A percentile compares a stretch with the other conserved stretches of the same genome.
These are phyloP conservation scores for Micromys minutus DNA, from an alignment of 2,113 vertebrate genomes.

Conservation along the genomic window DNA sequence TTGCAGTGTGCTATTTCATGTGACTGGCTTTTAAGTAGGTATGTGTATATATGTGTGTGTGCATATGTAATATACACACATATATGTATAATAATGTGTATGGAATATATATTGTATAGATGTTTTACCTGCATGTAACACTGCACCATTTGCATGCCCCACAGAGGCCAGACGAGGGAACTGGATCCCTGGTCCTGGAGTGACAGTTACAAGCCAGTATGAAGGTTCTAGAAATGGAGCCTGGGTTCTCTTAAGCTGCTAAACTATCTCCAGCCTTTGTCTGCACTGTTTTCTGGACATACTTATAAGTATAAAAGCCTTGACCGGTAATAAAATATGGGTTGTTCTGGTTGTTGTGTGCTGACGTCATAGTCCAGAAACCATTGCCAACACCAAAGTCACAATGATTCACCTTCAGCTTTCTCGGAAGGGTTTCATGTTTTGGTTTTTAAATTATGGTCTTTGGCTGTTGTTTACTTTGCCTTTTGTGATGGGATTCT, in stretches of 20 bases:
- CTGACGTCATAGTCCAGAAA: constrained; percentile 16
- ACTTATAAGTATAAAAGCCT: neutral
- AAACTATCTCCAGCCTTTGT: neutral
- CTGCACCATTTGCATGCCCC: neutral
- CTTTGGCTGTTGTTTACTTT: neutral
- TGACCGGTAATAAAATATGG: neutral
- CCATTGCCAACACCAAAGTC: neutral
- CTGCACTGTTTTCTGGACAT: neutral
- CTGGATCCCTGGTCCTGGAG: neutral
- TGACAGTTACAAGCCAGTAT: neutral
- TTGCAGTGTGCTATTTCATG: no score
- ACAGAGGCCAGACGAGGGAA: neutral
- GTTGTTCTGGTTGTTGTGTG: neutral
- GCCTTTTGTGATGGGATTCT: neutral
- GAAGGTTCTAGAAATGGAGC: neutral
- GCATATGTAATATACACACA: no score
- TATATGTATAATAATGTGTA: no score
- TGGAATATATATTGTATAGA: neutral
- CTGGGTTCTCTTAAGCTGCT: neutral
- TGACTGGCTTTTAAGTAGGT: neutral
- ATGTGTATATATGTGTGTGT: no score
- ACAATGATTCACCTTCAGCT: neutral
- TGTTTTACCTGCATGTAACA: neutral
- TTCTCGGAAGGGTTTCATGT: neutral
- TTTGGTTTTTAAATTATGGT: neutral